phyloP scores from a whole-genome alignment of 2,113 vertebrate species.

The Poeciliopsis retropinna region DNA sequence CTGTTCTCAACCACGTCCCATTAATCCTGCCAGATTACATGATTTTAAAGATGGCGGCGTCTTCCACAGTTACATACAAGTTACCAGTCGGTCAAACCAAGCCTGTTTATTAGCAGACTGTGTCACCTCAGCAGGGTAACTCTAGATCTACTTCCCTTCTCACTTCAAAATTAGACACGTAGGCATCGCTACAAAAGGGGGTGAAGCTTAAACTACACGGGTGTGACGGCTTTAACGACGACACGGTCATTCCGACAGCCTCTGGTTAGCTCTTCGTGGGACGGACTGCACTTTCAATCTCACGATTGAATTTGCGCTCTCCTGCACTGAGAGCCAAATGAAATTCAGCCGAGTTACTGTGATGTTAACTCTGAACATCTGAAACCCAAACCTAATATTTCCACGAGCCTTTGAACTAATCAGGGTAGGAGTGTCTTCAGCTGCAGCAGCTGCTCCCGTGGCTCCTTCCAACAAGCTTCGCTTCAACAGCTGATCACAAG shows the following conservation, averaged over 20 bases:
- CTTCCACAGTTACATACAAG: too few species aligned
- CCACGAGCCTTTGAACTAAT: not conserved
- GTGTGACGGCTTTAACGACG: not conserved
- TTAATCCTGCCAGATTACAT: too few species aligned
- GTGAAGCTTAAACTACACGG: not conserved
- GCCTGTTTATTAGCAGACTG: not conserved
- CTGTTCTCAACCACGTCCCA: too few species aligned
- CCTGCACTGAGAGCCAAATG: not conserved
- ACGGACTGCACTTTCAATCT: too few species aligned
- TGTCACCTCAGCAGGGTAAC: not conserved
- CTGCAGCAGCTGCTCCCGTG: not conserved
- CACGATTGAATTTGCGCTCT: too few species aligned
- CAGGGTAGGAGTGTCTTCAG: not conserved
- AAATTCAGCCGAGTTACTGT: not conserved
- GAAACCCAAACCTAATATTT: not conserved
- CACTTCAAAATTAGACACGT: not conserved
- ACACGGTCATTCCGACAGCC: too few species aligned
- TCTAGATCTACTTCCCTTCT: too few species aligned
- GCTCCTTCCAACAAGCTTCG: not conserved
- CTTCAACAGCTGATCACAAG: not conserved
- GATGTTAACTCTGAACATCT: not conserved
- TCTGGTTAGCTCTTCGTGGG: too few species aligned
- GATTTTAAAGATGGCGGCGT: too few species aligned
- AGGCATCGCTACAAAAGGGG: not conserved
- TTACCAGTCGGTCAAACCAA: too few species aligned